Conservation (phyloP, 2,797 vertebrate genomes). For the Artibeus lituratus region DNA sequence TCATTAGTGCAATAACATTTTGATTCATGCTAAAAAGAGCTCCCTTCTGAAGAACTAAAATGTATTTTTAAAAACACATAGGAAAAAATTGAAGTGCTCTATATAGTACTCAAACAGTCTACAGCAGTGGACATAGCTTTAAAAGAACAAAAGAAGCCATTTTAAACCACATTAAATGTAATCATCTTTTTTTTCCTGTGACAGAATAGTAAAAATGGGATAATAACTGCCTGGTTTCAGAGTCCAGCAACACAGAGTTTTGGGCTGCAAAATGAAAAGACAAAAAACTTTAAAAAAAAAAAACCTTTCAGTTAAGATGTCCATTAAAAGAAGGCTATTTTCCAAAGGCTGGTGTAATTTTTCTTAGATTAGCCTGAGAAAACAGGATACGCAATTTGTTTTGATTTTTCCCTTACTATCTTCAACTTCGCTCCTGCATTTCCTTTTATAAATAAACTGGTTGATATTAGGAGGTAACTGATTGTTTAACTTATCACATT, state of each 20-base stretch:
- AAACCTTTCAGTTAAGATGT: not conserved
- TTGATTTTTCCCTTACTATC: slow-evolving; percentile 19
- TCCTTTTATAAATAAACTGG: slow-evolving; percentile 41
- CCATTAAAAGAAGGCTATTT: not conserved
- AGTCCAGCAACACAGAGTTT: not conserved
- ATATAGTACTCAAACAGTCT: not conserved
- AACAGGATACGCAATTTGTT: not conserved
- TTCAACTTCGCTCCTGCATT: slow-evolving; percentile 12
- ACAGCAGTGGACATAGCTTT: not conserved
- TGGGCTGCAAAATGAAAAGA: not conserved
- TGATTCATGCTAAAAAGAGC: slow-evolving; percentile 45
- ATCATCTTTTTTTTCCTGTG: slow-evolving; percentile 25
- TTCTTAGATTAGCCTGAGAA: slow-evolving; percentile 19
- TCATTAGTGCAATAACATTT: slow-evolving; percentile 56
- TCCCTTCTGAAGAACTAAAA: slow-evolving; percentile 45
- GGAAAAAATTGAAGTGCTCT: not conserved
- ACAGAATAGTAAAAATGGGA: slow-evolving; percentile 35
- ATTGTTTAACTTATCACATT: slow-evolving; percentile 37
- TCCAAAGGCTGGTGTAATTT: not conserved
- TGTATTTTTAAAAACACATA: slow-evolving; percentile 41
- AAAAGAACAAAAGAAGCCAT: slow-evolving; percentile 51
- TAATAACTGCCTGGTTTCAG: slow-evolving; percentile 37
- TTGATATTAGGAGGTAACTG: slow-evolving; percentile 25
- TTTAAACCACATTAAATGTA: slow-evolving; percentile 53
- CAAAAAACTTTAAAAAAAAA: slow-evolving; percentile 14